Conservation (phyloP, 1,140 invertebrate genomes). For the Halictus rubicundus region DNA sequence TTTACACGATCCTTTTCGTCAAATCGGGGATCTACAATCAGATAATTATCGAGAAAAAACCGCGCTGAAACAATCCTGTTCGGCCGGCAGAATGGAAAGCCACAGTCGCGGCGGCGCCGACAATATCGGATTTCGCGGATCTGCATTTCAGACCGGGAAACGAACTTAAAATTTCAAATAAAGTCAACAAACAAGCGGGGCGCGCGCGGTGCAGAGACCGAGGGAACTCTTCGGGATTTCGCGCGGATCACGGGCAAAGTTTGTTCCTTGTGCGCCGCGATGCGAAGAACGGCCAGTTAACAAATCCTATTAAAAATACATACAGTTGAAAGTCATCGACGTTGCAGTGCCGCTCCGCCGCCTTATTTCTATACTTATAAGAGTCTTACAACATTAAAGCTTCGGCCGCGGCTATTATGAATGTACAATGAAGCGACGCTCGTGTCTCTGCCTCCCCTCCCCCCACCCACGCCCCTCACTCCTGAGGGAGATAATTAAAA, state of each 20-base stretch:
- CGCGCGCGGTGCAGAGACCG: background rate
- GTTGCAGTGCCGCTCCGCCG: slow-evolving; percentile 21
- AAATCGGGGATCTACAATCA: background rate
- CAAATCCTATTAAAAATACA: slow-evolving; percentile 66
- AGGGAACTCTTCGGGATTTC: background rate
- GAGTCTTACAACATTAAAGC: slow-evolving; percentile 66
- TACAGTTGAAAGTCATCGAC: slow-evolving; percentile 30
- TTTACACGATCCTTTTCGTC: background rate
- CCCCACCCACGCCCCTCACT: background rate
- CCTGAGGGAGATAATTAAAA: slow-evolving; percentile 54
- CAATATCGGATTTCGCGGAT: background rate
- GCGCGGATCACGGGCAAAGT: background rate
- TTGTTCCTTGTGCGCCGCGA: background rate
- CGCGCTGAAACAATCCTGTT: background rate
- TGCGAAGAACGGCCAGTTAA: slow-evolving; percentile 30
- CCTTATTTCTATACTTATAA: slow-evolving; percentile 63
- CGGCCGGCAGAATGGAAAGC: background rate
- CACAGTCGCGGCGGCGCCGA: background rate
- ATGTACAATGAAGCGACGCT: slow-evolving; percentile 50
- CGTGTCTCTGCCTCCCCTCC: too few relatives aligned
- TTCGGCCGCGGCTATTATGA: slow-evolving; percentile 51
- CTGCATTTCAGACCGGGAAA: background rate
- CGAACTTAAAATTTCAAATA: background rate
- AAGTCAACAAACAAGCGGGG: background rate
- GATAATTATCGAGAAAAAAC: background rate